Evolutionary conservation across 1,140 invertebrate genomes (phyloP), one percentile per base, ranked within the genome.

Genomic region (Drosophila seguyi): DNA sequence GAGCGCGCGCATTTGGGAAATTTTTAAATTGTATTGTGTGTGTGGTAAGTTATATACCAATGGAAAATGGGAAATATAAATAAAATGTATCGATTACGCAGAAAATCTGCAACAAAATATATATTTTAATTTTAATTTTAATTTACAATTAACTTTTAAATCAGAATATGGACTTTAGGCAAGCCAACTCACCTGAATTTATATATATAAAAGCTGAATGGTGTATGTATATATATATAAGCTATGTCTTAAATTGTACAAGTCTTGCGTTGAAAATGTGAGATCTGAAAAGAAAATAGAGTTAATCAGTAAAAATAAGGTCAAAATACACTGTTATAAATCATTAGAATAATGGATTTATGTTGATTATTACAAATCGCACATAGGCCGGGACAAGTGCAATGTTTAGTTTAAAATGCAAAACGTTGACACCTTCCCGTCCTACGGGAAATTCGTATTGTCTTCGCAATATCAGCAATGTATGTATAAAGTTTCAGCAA

Each of bases 311-410:
- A 25, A 48, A 39, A 29, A n/a, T 16, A 6, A 11, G 6, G 10
- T 5, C 1, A 20, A 13, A 29, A 20, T 18, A 14, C 0, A n/a
- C 4, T 25, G 8, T 55, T 18, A 31, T 22, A 11, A 16, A 27
- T 8, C 16, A 50, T 18, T 29, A 29, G 45, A 8, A 22, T 20
- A n/a, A 11, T 50, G 34, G 44, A 10, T 34, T 36, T 20, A 45
- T n/a, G 68, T 41, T 72, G 68, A 22, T 48, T 59, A 11, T 45
- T 31, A 67, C 41, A 87, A 91, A 90, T 48, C 91, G 84, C 92
- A 75, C 45, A 92, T 92, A 92, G 92, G 92, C 92, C 92, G 92
- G 92, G 92, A 92, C 92, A 92, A 92, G 92, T 92, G 92, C 92
- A 92, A 92, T 92, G 91, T 92, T 92, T 88, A 36, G 63, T 79